Base-by-base conservation (phyloP, 2,888 invertebrate species). In the Arrhopalites spinosus region DNA sequence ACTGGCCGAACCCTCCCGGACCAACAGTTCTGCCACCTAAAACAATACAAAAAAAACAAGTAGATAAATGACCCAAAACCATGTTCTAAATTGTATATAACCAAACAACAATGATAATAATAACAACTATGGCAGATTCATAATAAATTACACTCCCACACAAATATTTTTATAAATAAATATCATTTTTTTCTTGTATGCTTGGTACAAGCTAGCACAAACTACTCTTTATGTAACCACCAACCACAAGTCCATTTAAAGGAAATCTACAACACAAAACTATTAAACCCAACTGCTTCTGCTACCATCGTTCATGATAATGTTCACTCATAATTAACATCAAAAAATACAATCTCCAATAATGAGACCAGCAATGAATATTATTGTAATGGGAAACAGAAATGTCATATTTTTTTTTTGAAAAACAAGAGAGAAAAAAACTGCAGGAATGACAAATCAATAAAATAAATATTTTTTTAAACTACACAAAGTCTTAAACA, bases 1-100 rank as follows among this genome's bases (percentile, higher is more conserved):
- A 84, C 96, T 92, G 13, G 97, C 96, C 83, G 94, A 93, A 70
- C 96, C 97, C 85, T 90, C 89, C 75, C 92, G 90, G 11, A 95
- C 93, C 79, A 98, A 88, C 81, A 94, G 88, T 86, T 96, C 96
- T 0, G 96, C 96, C 56, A 98, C 97, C 87, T 97, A 96, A 0
- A 79, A 74, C 43, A 67, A 11, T 15, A 76, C 23, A 53, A 73
- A 45, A 72, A 64, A 72, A 45, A 7, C 59, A 27, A 20, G 53
- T 53, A 73, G 23, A 66, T 11, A 23, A 66, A 45, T 23, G 23
- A 47, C 20, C 20, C 20, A 8, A 36, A 23, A 59, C 15, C 23
- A 59, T 2, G 15, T 59, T 7, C 59, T 5, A 2, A 2, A 50
- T n/a, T 50, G 50, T 5, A 2, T 17, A 36, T 11, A 36, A 36